Percentiles rank a stretch among this genome's conserved stretches.
These are phyloP conservation scores for Pelodytes ibericus DNA, from an alignment of 2,797 vertebrate genomes.

Conservation along the genomic window DNA sequence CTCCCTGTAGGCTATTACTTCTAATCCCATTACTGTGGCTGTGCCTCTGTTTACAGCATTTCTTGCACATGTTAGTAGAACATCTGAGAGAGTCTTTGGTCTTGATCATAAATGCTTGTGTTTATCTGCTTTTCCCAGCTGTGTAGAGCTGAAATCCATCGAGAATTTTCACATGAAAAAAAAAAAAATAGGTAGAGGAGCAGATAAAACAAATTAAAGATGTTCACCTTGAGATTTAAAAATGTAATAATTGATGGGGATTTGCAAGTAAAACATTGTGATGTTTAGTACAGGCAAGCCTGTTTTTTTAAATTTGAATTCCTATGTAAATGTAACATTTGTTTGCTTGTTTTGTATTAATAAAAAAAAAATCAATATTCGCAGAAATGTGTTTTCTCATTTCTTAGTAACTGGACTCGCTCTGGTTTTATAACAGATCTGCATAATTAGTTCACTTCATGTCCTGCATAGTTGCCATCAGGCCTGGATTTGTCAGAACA, in stretches of 20 bases:
- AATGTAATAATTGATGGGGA: constrained; percentile 58
- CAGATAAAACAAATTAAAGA: constrained; percentile 66
- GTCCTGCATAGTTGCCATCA: too few species aligned
- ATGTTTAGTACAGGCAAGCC: constrained; percentile 62
- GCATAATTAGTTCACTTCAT: constrained; percentile 22
- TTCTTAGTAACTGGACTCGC: constrained; percentile 1
- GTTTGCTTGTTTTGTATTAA: not conserved
- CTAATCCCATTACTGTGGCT: constrained; percentile 71
- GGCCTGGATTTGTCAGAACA: constrained; percentile 11
- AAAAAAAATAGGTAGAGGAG: constrained; percentile 62
- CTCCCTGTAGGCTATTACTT: constrained; percentile 74
- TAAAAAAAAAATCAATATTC: not conserved
- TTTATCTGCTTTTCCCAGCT: constrained; percentile 86
- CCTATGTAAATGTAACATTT: constrained; percentile 42
- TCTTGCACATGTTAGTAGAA: constrained; percentile 68
- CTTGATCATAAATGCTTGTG: constrained; percentile 67
- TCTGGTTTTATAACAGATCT: constrained; percentile 2
- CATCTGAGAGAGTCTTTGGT: constrained; percentile 70
- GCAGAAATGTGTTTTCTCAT: constrained; percentile 2
- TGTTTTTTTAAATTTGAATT: constrained; percentile 62
- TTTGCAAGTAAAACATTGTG: constrained; percentile 54
- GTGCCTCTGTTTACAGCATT: constrained; percentile 69
- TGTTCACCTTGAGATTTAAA: constrained; percentile 64
- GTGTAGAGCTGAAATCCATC: constrained; percentile 75
- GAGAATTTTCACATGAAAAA: constrained; percentile 69